Base-by-base conservation (phyloP, 2,888 invertebrate genomes). In the Atherix ibis region DNA sequence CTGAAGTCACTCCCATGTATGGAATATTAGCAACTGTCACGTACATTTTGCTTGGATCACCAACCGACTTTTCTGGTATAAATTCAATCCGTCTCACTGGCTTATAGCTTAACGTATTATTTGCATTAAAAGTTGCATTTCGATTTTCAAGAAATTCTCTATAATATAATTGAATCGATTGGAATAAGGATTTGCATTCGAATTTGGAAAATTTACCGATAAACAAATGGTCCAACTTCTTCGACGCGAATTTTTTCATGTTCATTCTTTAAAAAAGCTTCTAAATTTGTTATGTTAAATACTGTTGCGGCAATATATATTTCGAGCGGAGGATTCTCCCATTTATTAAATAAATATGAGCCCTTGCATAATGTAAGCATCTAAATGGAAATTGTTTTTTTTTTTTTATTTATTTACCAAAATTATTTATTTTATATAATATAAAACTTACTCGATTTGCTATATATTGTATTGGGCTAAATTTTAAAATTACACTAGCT, bases 141-240 rank as follows among this genome's bases (percentile, higher is more conserved):
- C 63, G 58, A 47, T 84, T 76, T 31, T 69, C 71, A 32, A 83
- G 55, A 29, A 66, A 50, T 58, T 85, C 84, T 48, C 80, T 80
- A 56, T 77, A 57, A 62, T 43, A 37, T 10, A 22, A 8, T 16
- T 25, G n/a, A n/a, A n/a, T n/a, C n/a, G n/a, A n/a, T 37, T 34
- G 26, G 34, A 32, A 37, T 15, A 33, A 18, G 3, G 9, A 25
- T 9, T 4, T 18, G 9, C 19, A 18, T 24, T 28, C 17, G 16
- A 30, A 4, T 2, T 2, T 26, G 5, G 13, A 12, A 17, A 10
- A 18, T 71, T 68, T 58, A 84, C 84, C 74, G 74, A 60, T 84
- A 91, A 13, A 78, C 73, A 50, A 81, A 85, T 1, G 87, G 87
- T 1, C 87, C 87, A 14, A 83, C 55, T 63, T 87, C 76, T 32